A percentile compares a stretch with the other conserved stretches of the same genome.
Conservation (phyloP, 2,888 invertebrate species). For the Agriopis aurantiaria region DNA sequence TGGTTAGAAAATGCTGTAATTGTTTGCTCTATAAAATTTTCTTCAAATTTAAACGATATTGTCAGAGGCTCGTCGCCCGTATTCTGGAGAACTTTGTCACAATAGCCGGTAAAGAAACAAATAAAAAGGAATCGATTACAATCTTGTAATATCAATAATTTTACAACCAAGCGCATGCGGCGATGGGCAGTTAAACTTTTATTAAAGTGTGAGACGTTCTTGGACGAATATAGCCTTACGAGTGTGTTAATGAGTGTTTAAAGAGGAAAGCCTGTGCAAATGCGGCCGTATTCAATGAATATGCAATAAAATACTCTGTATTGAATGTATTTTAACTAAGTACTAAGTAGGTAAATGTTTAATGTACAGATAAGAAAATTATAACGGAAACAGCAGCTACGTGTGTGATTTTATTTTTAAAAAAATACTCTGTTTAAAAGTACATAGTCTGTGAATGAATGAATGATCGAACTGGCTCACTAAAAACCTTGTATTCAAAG, state of each 20-base stretch:
- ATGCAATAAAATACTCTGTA: slow-evolving; percentile 19
- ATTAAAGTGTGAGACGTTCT: slow-evolving; percentile 52
- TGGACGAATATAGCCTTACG: slow-evolving; percentile 33
- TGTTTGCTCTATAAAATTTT: too few species aligned
- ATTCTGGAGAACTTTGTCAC: neutral
- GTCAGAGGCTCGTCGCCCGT: too few species aligned
- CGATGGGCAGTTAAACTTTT: slow-evolving; percentile 51
- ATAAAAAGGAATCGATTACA: slow-evolving; percentile 53
- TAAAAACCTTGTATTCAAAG: too few species aligned
- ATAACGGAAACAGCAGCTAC: too few species aligned
- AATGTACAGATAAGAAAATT: neutral
- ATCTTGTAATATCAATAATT: slow-evolving; percentile 58
- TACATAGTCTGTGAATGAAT: too few species aligned
- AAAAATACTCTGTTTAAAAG: too few species aligned
- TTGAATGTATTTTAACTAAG: slow-evolving; percentile 13
- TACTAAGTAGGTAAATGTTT: neutral
- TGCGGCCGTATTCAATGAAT: slow-evolving; percentile 31
- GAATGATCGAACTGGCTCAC: too few species aligned
- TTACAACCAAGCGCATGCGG: slow-evolving; percentile 51
- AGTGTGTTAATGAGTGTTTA: slow-evolving; percentile 27
- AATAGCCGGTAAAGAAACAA: neutral
- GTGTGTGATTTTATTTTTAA: too few species aligned
- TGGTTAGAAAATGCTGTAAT: too few species aligned
- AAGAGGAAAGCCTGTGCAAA: slow-evolving; percentile 21
- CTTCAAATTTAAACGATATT: too few species aligned